Conservation (phyloP, 2,113 vertebrate species). For the Campylomormyrus tamandua region DNA sequence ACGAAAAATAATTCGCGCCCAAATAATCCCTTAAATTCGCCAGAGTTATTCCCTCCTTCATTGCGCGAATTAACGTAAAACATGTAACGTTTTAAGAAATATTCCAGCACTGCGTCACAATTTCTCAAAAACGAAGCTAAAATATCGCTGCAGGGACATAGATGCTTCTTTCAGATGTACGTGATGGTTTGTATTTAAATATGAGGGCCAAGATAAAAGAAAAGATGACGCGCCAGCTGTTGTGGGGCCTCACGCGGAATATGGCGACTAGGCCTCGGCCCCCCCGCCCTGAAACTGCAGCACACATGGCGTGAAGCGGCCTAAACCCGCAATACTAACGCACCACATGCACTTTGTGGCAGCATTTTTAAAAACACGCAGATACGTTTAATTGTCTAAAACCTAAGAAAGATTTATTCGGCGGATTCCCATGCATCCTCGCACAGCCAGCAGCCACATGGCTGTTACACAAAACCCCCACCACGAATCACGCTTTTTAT, state of each 20-base stretch:
- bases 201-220: background rate
- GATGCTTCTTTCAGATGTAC: background rate
- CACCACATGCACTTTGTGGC: background rate
- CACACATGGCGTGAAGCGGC: background rate
- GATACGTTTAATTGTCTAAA: background rate
- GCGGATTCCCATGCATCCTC: background rate
- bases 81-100: background rate
- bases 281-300: background rate
- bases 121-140: background rate
- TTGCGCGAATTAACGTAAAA: background rate
- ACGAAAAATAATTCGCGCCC: background rate
- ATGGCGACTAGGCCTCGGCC: background rate
- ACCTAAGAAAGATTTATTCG: background rate
- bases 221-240: background rate
- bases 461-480: background rate
- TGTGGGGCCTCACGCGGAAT: background rate
- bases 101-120: background rate
- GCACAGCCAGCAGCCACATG: background rate
- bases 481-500: background rate
- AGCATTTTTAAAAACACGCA: background rate
- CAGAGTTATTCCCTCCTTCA: background rate
- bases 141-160: background rate
- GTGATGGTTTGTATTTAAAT: background rate
- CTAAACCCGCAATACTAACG: background rate
- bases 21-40: background rate